Evolutionary conservation across 2,113 vertebrate species (phyloP).

Genomic region (Apodemus sylvaticus): DNA sequence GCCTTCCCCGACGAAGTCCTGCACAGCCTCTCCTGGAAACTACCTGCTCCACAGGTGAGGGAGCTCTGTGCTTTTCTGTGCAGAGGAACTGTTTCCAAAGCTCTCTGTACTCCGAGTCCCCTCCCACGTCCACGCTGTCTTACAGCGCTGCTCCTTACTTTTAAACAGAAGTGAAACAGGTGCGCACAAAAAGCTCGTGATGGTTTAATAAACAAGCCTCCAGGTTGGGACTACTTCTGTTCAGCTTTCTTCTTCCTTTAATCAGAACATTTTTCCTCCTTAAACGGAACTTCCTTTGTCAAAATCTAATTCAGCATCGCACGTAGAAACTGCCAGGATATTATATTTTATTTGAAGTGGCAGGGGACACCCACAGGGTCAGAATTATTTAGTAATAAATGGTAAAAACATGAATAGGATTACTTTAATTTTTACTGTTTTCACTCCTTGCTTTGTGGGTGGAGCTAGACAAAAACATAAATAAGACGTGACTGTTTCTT

Average conservation of each 20-base stretch:
- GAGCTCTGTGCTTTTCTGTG: neutral
- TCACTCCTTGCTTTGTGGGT: slow-evolving; percentile 19
- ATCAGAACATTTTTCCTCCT: neutral
- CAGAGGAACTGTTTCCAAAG: slow-evolving; percentile 38
- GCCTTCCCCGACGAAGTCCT: slow-evolving; percentile 42
- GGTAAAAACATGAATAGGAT: slow-evolving; percentile 54
- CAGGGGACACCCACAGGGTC: slow-evolving; percentile 35
- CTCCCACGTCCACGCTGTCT: slow-evolving; percentile 56
- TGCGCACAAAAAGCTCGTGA: slow-evolving; percentile 29
- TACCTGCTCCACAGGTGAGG: slow-evolving; percentile 71
- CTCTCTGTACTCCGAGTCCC: slow-evolving; percentile 64
- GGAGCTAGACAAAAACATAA: neutral
- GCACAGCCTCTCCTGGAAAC: slow-evolving; percentile 52
- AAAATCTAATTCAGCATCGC: slow-evolving; percentile 42
- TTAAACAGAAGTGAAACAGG: slow-evolving; percentile 76
- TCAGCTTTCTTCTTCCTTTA: neutral
- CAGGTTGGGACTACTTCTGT: neutral
- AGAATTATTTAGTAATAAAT: slow-evolving; percentile 70
- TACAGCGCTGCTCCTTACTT: slow-evolving; percentile 65
- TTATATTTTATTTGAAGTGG: slow-evolving; percentile 67
- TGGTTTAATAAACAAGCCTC: neutral
- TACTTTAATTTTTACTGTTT: slow-evolving; percentile 48
- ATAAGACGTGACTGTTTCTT: neutral
- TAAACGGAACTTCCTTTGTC: neutral
- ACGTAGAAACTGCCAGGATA: slow-evolving; percentile 41